Conservation (phyloP, 2,113 vertebrate species). For the Tyrannus savana region DNA sequence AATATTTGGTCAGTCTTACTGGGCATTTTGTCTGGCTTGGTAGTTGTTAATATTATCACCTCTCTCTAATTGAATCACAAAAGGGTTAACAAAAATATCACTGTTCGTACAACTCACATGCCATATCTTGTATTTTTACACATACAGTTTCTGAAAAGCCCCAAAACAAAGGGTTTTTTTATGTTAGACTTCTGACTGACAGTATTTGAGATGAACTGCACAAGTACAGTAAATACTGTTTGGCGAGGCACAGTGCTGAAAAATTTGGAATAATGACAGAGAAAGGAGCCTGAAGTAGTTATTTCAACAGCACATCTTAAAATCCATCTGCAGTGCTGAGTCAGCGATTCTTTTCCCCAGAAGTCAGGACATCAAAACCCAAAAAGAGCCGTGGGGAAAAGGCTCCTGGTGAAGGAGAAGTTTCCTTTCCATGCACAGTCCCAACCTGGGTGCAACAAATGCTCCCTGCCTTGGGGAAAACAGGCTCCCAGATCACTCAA, state of each 20-base stretch:
- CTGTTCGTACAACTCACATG: background rate
- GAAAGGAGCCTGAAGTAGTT: background rate
- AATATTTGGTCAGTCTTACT: background rate
- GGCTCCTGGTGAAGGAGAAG: background rate
- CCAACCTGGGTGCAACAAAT: background rate
- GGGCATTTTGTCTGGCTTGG: background rate
- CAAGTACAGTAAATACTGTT: background rate
- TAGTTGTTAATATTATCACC: background rate
- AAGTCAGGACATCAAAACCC: background rate
- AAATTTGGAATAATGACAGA: background rate
- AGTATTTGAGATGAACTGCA: background rate
- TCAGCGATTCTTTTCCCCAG: background rate
- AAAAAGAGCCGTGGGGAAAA: rapidly evolving
- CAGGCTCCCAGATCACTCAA: background rate
- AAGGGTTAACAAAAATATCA: background rate
- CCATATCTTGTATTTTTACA: background rate
- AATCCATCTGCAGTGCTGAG: conserved; percentile 18
- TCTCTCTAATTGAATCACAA: background rate
- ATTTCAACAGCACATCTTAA: background rate
- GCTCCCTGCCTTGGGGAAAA: background rate
- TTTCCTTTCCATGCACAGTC: background rate
- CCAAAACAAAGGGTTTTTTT: background rate
- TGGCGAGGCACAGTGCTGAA: background rate
- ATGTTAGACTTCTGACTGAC: background rate
- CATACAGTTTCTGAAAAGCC: background rate